Percentiles rank a stretch among this genome's conserved stretches.
Evolutionary conservation across 1,140 invertebrate species (phyloP).

Genomic region (Drosophila persimilis): DNA sequence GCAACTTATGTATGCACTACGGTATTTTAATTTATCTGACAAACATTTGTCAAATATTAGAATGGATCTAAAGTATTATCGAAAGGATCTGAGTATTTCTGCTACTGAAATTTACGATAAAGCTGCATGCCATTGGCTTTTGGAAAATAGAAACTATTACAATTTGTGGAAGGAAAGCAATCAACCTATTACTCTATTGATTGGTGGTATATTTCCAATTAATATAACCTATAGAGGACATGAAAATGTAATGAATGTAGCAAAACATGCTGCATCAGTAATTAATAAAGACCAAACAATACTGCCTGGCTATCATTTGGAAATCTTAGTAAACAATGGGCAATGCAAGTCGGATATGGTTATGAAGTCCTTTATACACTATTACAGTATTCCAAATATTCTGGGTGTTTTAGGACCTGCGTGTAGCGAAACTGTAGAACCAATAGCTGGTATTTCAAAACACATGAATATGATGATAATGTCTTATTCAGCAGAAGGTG

Average conservation of each 20-base stretch:
- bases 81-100: background rate
- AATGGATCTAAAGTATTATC: conserved; percentile 8
- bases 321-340: conserved; percentile 86
- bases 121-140: conserved; percentile 89
- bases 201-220: conserved; percentile 92
- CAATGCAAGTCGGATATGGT: conserved; percentile 90
- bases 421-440: conserved; percentile 93
- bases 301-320: conserved; percentile 86
- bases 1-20: conserved; percentile 83
- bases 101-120: conserved; percentile 66
- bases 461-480: conserved; percentile 91
- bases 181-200: conserved; percentile 84
- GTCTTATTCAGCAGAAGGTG: conserved; percentile 92
- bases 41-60: conserved; percentile 17
- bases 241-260: conserved; percentile 86
- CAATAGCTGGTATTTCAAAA: conserved; percentile 90
- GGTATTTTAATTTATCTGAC: conserved; percentile 45
- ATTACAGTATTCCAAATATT: conserved; percentile 85
- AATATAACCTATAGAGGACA: conserved; percentile 85
- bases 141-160: conserved; percentile 84
- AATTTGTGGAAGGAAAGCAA: conserved; percentile 84
- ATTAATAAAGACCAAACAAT: conserved; percentile 87
- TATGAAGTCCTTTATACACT: conserved; percentile 91
- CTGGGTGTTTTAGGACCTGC: conserved; percentile 92
- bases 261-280: conserved; percentile 86